A percentile compares a stretch with the other conserved stretches of the same genome.
Evolutionary conservation across 2,113 vertebrate genomes (phyloP).

Genomic region (Alces alces): DNA sequence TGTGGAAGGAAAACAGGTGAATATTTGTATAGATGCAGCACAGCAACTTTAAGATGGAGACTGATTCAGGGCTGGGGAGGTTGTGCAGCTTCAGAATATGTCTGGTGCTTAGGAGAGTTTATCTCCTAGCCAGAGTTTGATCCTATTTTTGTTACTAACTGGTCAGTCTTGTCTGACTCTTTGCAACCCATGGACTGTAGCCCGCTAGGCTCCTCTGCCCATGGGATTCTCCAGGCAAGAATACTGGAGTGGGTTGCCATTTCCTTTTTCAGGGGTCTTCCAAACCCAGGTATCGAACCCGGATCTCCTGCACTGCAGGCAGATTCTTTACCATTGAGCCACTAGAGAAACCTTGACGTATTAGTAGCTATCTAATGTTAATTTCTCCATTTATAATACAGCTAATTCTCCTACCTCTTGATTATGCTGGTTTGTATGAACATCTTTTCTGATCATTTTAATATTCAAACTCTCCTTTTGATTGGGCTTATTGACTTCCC

Average conservation of each 20-base stretch:
- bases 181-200: neutral
- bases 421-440: neutral
- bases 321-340: neutral
- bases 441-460: neutral
- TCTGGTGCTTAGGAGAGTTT: neutral
- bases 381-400: neutral
- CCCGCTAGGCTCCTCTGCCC: neutral
- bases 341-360: neutral
- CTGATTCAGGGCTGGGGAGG: neutral
- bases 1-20: neutral
- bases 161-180: neutral
- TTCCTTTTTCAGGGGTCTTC: neutral
- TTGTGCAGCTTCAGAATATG: neutral
- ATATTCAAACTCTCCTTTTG: neutral
- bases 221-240: neutral
- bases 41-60: neutral
- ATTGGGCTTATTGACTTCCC: neutral
- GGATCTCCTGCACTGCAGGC: neutral
- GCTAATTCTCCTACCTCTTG: neutral
- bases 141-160: neutral
- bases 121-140: neutral
- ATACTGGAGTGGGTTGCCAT: neutral
- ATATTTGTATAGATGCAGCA: neutral
- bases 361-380: neutral
- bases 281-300: fast-evolving